Conservation (phyloP, 2,113 vertebrate genomes). For the Gavia stellata region DNA sequence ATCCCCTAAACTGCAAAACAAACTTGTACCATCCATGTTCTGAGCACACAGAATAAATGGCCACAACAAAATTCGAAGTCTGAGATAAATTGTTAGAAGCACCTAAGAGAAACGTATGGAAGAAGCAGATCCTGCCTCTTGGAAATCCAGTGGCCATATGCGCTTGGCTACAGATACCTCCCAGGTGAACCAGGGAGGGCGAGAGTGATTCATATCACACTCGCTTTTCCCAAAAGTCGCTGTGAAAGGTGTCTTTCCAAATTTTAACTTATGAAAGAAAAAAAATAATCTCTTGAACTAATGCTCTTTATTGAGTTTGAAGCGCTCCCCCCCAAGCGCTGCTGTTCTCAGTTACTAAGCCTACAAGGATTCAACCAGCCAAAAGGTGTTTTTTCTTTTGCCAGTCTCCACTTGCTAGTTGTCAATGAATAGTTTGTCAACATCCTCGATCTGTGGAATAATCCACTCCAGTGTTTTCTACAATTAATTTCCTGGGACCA, state of each 20-base stretch:
- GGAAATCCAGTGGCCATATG: neutral
- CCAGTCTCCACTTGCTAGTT: neutral
- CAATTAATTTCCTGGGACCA: neutral
- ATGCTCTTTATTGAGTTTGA: neutral
- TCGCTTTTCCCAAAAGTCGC: neutral
- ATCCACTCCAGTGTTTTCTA: neutral
- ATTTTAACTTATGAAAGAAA: neutral
- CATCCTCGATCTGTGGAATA: neutral
- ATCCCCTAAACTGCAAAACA: neutral
- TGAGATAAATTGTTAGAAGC: neutral
- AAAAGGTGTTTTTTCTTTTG: neutral
- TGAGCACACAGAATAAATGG: neutral
- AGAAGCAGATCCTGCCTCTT: neutral
- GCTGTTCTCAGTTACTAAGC: neutral
- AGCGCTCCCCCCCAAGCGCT: fast-evolving
- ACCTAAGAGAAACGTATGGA: neutral
- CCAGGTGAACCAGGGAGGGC: neutral
- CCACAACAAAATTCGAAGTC: neutral
- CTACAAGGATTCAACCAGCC: neutral
- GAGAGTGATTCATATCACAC: neutral
- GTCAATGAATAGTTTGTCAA: neutral
- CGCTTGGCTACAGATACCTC: neutral
- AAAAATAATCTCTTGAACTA: neutral
- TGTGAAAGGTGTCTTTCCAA: neutral
- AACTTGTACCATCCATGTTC: neutral